Percentiles rank a stretch among this genome's conserved stretches.
Evolutionary conservation across 2,888 invertebrate species (phyloP).

Genomic region (Rhagonycha lutea): DNA sequence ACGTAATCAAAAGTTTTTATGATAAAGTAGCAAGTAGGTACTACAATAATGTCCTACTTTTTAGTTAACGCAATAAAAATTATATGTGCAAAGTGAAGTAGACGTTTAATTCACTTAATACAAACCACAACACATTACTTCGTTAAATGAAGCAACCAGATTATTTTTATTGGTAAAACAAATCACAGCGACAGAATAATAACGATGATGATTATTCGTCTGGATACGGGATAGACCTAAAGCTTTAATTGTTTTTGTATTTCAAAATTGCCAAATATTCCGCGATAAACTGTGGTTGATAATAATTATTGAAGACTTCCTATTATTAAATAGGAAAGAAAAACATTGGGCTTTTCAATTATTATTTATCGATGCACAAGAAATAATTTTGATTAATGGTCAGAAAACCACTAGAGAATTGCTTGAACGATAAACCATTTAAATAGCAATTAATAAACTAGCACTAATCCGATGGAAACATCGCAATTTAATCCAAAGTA

Average conservation of each 20-base stretch:
- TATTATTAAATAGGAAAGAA: no score
- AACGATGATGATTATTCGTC: neutral
- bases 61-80: conserved; percentile 29
- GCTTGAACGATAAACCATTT: neutral
- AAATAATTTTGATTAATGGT: neutral
- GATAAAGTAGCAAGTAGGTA: neutral
- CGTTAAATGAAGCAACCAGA: neutral
- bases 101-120: neutral
- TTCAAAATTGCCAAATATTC: no score
- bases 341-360: neutral
- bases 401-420: neutral
- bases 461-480: neutral
- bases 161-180: neutral
- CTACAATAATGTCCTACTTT: conserved; percentile 28
- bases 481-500: neutral
- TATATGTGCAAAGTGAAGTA: conserved; percentile 2
- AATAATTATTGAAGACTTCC: no score
- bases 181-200: neutral
- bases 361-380: neutral
- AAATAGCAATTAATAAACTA: neutral
- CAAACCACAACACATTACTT: neutral
- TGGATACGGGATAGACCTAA: neutral
- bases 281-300: no score
- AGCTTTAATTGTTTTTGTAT: no score
- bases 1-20: conserved; percentile 23